A percentile compares a stretch with the other conserved stretches of the same genome.
These are phyloP conservation scores for Tolypeutes matacus DNA, from an alignment of 2,797 vertebrate genomes.

Conservation along the genomic window DNA sequence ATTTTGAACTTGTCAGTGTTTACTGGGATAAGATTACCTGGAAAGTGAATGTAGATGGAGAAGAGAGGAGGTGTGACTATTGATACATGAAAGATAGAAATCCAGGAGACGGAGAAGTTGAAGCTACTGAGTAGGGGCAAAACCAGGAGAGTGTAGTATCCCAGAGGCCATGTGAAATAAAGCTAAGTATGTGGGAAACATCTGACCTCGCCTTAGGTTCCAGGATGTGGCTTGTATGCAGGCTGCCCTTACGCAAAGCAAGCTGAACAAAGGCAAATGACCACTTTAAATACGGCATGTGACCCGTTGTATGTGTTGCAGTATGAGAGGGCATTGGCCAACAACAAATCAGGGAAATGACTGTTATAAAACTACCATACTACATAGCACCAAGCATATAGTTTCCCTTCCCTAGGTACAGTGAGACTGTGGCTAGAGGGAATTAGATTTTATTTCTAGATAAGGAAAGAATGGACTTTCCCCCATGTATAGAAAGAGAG, in stretches of 20 bases:
- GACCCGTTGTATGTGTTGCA: background rate
- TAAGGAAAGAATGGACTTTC: background rate
- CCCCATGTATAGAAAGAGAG: background rate
- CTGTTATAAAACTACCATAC: background rate
- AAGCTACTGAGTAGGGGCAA: too few relatives aligned
- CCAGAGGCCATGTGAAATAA: background rate
- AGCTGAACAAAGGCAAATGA: background rate
- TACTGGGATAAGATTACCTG: background rate
- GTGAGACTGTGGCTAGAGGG: background rate
- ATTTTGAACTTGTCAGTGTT: background rate
- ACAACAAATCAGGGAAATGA: background rate
- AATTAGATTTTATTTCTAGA: slow-evolving; percentile 8
- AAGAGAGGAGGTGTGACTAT: background rate
- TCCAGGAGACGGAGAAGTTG: background rate
- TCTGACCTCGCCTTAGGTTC: background rate
- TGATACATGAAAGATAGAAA: background rate
- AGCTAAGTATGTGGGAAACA: accelerated
- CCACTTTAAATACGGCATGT: background rate
- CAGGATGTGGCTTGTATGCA: background rate
- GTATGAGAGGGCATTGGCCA: too few relatives aligned
- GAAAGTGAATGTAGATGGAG: background rate
- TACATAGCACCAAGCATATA: background rate
- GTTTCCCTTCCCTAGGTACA: background rate
- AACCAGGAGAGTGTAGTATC: background rate
- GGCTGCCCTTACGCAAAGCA: background rate